Evolutionary conservation across 2,888 invertebrate species (phyloP).

Genomic region (Drosophila testacea): DNA sequence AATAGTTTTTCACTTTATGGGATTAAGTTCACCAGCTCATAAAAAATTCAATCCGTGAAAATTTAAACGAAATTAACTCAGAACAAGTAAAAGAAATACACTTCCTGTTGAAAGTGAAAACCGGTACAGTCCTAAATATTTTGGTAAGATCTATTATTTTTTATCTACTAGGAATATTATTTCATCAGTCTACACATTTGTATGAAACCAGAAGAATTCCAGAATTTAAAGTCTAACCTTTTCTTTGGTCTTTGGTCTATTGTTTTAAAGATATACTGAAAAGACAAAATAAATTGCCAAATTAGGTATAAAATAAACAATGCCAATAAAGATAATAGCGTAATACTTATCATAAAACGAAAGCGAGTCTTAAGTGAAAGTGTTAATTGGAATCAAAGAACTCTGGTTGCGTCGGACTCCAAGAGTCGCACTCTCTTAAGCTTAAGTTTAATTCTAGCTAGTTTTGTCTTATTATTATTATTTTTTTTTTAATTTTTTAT

Average conservation of each 20-base stretch:
- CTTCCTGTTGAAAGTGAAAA: too few species aligned
- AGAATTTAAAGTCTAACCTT: not conserved
- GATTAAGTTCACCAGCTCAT: too few species aligned
- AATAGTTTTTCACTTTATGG: too few species aligned
- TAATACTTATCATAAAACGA: not conserved
- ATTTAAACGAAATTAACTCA: too few species aligned
- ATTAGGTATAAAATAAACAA: not conserved
- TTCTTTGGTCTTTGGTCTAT: not conserved
- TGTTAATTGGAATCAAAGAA: constrained; percentile 15
- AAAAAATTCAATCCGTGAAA: too few species aligned
- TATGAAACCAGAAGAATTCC: too few species aligned
- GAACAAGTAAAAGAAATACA: too few species aligned
- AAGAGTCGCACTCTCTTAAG: not conserved
- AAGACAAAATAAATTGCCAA: not conserved
- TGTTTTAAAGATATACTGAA: not conserved
- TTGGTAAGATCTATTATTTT: too few species aligned
- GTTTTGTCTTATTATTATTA: constrained; percentile 1
- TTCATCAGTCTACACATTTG: too few species aligned
- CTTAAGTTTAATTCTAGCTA: constrained; percentile 21
- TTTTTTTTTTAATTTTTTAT: constrained; percentile 20
- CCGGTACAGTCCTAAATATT: too few species aligned
- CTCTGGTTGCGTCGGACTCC: not conserved
- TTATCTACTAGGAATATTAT: too few species aligned
- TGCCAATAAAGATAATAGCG: not conserved
- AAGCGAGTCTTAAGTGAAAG: constrained; percentile 23